A percentile compares a stretch with the other conserved stretches of the same genome.
Conservation (phyloP, 2,888 invertebrate genomes). For the Tiliacea citrago region DNA sequence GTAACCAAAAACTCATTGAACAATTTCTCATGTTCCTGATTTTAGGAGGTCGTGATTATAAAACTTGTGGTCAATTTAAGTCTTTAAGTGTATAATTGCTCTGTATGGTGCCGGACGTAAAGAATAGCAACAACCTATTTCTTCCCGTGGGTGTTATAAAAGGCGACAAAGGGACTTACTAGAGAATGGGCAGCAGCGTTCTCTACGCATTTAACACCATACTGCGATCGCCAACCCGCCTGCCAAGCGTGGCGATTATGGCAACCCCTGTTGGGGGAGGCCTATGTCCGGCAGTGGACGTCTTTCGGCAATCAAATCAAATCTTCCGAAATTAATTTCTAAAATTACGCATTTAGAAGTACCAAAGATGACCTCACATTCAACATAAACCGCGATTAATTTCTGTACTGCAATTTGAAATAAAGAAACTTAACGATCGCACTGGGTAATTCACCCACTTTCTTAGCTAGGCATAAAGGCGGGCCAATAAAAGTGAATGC, state of each 20-base stretch:
- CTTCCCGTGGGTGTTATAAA: too few relatives aligned
- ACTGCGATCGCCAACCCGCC: too few relatives aligned
- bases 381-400: slow-evolving; percentile 17
- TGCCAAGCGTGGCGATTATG: too few relatives aligned
- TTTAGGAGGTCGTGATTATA: neutral
- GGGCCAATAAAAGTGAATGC: slow-evolving; percentile 69
- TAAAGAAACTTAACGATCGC: slow-evolving; percentile 68
- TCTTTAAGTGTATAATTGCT: neutral
- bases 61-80: neutral
- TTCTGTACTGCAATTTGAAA: slow-evolving; percentile 49
- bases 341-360: neutral
- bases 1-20: neutral
- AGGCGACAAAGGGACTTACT: too few relatives aligned
- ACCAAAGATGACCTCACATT: slow-evolving; percentile 19
- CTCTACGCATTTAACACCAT: too few relatives aligned
- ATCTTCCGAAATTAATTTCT: neutral
- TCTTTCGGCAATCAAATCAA: neutral
- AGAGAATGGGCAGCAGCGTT: too few relatives aligned
- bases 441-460: slow-evolving; percentile 75
- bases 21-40: neutral
- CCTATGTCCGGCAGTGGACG: too few relatives aligned
- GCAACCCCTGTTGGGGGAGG: too few relatives aligned
- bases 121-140: too few relatives aligned
- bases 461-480: slow-evolving; percentile 60
- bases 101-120: too few relatives aligned